Evolutionary conservation across 2,797 vertebrate species (phyloP), one percentile per base, ranked within the genome.

Genomic region (Limosa lapponica): DNA sequence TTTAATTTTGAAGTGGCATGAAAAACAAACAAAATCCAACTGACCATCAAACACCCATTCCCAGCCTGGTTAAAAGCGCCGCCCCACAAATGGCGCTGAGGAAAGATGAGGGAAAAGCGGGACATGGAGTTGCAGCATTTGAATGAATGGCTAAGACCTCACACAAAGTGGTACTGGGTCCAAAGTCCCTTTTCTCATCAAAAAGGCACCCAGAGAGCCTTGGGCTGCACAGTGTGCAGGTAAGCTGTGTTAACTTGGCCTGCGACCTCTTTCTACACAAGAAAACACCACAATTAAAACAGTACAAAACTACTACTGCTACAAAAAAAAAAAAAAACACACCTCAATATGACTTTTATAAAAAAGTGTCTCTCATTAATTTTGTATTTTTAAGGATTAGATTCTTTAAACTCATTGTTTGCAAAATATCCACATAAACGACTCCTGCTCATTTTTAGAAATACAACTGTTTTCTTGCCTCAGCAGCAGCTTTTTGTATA

Each of bases 111-210:
- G 15, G 13, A 24, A 41, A 71, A 46, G 9, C 3, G 16, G 23
- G 48, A 37, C 27, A 2, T 2, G 20, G 58, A 72, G 32, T 9
- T 32, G 8, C 5, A 6, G 37, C 0, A 0, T 23, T 20, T 36
- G 34, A 70, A 52, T 2, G 43, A 80, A 30, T 1, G 3, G 11
- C 7, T 23, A 48, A 71, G 51, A 28, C 0, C 1, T 28, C 30
- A 13, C 36, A 51, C 36, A 65, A 62, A 8, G 12, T 16, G 28
- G 2, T 23, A 13, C 2, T 5, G 19, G 39, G 36, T 32, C 24
- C 64, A 16, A 77, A 67, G 44, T 16, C 25, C 20, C 7, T 43
- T 39, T 89, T 36, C 44, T 62, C 79, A 70, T 20, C 64, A 44
- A 46, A 32, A 0, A 1, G 24, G 8, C 59, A 70, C 32, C 16